Evolutionary conservation across 1,140 invertebrate species (phyloP).

Genomic region (Calephelis nemesis): DNA sequence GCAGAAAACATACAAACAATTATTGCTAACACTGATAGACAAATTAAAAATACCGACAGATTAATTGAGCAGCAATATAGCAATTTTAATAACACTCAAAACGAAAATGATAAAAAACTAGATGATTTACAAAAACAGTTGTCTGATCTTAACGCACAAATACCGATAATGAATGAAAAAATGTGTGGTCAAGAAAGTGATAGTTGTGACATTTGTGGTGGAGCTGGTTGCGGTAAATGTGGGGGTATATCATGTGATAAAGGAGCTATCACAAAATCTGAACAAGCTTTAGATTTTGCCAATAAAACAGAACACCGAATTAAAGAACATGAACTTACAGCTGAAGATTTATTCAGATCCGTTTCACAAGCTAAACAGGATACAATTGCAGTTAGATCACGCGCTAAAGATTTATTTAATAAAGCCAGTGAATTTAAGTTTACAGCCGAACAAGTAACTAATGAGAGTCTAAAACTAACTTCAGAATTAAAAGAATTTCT

Average conservation of each 20-base stretch:
- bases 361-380: constrained; percentile 80
- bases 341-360: constrained; percentile 80
- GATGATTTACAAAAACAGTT: constrained; percentile 81
- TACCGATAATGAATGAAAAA: constrained; percentile 92
- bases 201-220: constrained; percentile 96
- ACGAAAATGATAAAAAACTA: constrained; percentile 85
- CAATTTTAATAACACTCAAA: constrained; percentile 85
- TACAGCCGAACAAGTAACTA: constrained; percentile 74
- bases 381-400: constrained; percentile 75
- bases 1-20: constrained; percentile 81
- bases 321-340: constrained; percentile 88
- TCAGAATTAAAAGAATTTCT: constrained; percentile 88
- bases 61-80: constrained; percentile 86
- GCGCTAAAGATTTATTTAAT: constrained; percentile 75
- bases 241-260: constrained; percentile 93
- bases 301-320: constrained; percentile 90
- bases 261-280: constrained; percentile 92
- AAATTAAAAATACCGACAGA: constrained; percentile 90
- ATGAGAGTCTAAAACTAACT: constrained; percentile 80
- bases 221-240: constrained; percentile 95
- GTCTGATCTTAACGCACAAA: constrained; percentile 82
- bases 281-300: constrained; percentile 90
- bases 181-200: constrained; percentile 94
- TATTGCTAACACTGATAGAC: constrained; percentile 88
- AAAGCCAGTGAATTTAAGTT: constrained; percentile 74